Evolutionary conservation across 2,113 vertebrate genomes (phyloP).

Genomic region (Miniopterus natalensis): DNA sequence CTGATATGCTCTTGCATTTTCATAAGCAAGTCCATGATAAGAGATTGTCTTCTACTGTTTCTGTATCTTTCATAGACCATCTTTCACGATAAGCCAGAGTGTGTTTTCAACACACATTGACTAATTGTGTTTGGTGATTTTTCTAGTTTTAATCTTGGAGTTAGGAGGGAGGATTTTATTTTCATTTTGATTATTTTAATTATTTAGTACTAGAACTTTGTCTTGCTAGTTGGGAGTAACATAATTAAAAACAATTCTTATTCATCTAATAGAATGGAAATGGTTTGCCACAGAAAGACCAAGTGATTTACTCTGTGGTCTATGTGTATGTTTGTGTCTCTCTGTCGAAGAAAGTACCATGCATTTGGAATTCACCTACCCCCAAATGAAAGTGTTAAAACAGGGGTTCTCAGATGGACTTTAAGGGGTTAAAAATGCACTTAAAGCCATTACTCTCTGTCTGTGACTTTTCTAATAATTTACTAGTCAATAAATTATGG

Average conservation of each 20-base stretch:
- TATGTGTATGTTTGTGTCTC: neutral
- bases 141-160: neutral
- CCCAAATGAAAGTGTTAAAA: neutral
- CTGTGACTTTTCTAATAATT: conserved; percentile 6
- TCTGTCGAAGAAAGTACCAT: neutral
- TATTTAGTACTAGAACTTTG: neutral
- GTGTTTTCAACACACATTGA: neutral
- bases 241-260: neutral
- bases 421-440: neutral
- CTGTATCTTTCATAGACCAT: neutral
- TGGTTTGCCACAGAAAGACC: neutral
- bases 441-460: neutral
- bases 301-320: neutral
- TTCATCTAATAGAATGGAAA: neutral
- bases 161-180: neutral
- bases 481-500: neutral
- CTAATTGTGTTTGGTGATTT: neutral
- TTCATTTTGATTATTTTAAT: neutral
- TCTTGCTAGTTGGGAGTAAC: neutral
- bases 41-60: neutral
- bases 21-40: neutral
- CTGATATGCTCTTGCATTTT: neutral
- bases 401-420: neutral
- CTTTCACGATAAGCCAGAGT: neutral
- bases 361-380: neutral